Conservation (phyloP, 2,888 invertebrate species). For the Sinelater perroti region DNA sequence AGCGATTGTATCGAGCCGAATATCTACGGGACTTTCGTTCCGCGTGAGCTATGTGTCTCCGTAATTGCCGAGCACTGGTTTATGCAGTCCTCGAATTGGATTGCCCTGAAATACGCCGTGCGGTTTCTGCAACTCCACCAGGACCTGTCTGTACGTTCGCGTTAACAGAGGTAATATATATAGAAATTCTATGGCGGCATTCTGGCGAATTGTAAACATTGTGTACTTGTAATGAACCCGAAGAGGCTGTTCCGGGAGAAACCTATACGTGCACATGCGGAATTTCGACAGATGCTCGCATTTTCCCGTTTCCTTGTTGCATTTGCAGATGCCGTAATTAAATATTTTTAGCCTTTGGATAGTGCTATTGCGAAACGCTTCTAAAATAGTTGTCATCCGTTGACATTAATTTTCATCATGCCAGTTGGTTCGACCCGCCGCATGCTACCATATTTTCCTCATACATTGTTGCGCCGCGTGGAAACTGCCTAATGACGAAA, state of each 20-base stretch:
- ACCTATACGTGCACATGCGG: slow-evolving; percentile 19
- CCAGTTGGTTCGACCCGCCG: no score
- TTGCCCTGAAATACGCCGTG: slow-evolving; percentile 61
- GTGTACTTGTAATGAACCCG: slow-evolving; percentile 21
- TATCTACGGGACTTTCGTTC: slow-evolving; percentile 41
- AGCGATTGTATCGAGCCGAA: slow-evolving; percentile 35
- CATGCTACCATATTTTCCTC: no score
- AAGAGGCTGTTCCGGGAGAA: slow-evolving; percentile 29
- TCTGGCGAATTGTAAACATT: slow-evolving; percentile 30
- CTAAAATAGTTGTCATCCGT: slow-evolving; percentile 9
- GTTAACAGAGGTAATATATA: slow-evolving; percentile 60
- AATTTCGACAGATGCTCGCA: slow-evolving; percentile 18
- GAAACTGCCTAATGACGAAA: no score
- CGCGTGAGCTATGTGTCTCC: slow-evolving; percentile 56
- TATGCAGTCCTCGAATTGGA: slow-evolving; percentile 61
- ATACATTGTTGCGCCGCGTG: background rate
- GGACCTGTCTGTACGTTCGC: slow-evolving; percentile 58
- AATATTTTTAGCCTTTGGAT: slow-evolving; percentile 14
- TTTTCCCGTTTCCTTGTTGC: slow-evolving; percentile 19
- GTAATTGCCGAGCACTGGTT: slow-evolving; percentile 60
- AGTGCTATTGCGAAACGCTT: background rate
- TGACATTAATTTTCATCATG: background rate
- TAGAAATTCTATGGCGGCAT: slow-evolving; percentile 28
- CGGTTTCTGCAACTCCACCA: slow-evolving; percentile 59
- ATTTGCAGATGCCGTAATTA: slow-evolving; percentile 18